A percentile compares a stretch with the other conserved stretches of the same genome.
Evolutionary conservation across 2,888 invertebrate species (phyloP).

Genomic region (Eupithecia inturbata): DNA sequence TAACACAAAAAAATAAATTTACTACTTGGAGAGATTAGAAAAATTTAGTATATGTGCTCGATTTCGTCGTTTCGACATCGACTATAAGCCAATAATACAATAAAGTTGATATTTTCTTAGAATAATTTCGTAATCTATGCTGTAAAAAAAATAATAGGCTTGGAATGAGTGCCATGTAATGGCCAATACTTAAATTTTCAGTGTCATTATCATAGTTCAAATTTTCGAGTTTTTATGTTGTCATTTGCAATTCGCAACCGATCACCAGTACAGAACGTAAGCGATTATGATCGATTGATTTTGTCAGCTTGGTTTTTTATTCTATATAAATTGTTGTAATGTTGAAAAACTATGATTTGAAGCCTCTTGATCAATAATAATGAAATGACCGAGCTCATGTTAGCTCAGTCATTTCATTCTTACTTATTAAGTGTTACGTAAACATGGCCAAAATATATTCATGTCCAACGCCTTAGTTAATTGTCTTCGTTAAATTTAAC

Average conservation of each 20-base stretch:
- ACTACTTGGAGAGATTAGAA: constrained; percentile 3
- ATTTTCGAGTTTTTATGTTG: not conserved
- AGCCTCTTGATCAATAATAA: not conserved
- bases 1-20: not conserved
- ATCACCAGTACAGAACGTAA: not conserved
- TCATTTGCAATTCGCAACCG: not conserved
- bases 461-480: not conserved
- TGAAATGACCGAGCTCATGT: too few species aligned
- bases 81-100: not conserved
- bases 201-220: not conserved
- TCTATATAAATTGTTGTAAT: not conserved
- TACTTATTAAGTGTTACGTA: not conserved
- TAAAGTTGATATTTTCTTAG: not conserved
- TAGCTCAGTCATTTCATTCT: too few species aligned
- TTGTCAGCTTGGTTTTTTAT: not conserved
- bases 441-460: not conserved
- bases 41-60: not conserved
- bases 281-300: not conserved
- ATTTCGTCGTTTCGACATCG: not conserved
- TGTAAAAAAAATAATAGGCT: not conserved
- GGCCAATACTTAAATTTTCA: not conserved
- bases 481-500: not conserved
- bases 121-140: not conserved
- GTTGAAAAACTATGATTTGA: not conserved
- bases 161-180: constrained; percentile 6